Base-by-base conservation (phyloP, 2,888 invertebrate species). In the Rambutsinella grinnellia region DNA sequence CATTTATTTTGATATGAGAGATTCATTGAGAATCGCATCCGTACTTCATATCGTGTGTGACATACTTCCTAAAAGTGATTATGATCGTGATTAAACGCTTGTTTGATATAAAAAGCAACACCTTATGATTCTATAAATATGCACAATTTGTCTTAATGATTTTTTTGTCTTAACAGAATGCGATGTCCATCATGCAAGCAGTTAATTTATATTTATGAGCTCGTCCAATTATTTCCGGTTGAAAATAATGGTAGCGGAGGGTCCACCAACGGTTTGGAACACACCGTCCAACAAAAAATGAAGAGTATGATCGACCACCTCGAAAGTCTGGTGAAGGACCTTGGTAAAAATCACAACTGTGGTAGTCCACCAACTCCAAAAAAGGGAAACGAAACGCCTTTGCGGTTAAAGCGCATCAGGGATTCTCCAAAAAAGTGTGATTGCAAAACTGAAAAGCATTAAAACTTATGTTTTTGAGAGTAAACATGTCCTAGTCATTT, bases 151-250 rank as follows among this genome's bases (percentile, higher is more conserved):
- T 2, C 2, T 36, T 19, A 3, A 3, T 62, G 21, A 27, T 27
- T 49, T 19, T 44, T 5, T n/a, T 57, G 57, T 57, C 23, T 21
- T 46, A 21, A 17, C 51, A 70, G 62, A 44, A 76, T 76, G 67
- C 56, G 70, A 53, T 79, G 79, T 44, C 79, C 79, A 28, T 67
- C 67, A 2, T 79, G 79, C 60, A 79, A 76, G 49, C 67, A 66
- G 26, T 57, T 79, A 28, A 79, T 71, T 60, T 76, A 79, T 61
- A 76, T 76, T n/a, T 75, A 79, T 51, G 76, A 79, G 63, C 71
- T 79, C 28, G 70, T 79, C 19, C 76, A 76, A 27, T 21, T 79
- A 13, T 79, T 75, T 62, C 79, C 79, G n/a, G 75, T 76, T n/a
- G 70, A 75, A 58, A 76, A 56, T 57, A 54, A 57, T 6, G 26